A percentile compares a stretch with the other conserved stretches of the same genome.
Evolutionary conservation across 2,797 vertebrate genomes (phyloP).

Genomic region (Mionectes olivaceus): DNA sequence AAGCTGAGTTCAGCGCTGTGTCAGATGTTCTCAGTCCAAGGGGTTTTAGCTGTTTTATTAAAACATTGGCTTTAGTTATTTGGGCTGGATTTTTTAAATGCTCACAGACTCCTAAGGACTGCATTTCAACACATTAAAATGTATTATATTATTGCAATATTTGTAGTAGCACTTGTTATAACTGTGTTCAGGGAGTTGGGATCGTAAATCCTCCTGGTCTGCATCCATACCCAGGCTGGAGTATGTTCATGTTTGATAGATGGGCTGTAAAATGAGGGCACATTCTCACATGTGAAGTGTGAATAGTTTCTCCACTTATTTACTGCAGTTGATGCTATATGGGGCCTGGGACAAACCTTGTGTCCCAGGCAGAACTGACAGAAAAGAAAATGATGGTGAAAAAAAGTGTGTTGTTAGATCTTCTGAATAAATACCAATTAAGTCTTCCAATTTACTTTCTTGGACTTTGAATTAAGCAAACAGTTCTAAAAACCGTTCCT

Average conservation of each 20-base stretch:
- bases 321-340: slow-evolving; percentile 14
- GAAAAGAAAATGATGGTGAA: neutral
- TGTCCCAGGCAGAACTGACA: neutral
- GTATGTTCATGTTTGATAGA: slow-evolving; percentile 48
- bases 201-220: slow-evolving; percentile 51
- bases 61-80: neutral
- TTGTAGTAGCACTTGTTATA: slow-evolving; percentile 60
- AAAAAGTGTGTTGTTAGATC: neutral
- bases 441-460: neutral
- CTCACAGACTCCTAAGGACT: neutral
- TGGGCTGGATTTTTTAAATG: neutral
- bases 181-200: slow-evolving; percentile 22
- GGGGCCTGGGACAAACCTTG: neutral
- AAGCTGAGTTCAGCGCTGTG: neutral
- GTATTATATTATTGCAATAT: slow-evolving; percentile 46
- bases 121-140: slow-evolving; percentile 46
- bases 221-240: neutral
- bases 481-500: neutral
- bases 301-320: slow-evolving; percentile 45
- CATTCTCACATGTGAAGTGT: slow-evolving; percentile 45
- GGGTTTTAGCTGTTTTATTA: neutral
- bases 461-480: neutral
- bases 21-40: neutral
- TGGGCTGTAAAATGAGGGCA: slow-evolving; percentile 52
- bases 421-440: neutral